Evolutionary conservation across 2,888 invertebrate species (phyloP), one percentile per base, ranked within the genome.

Genomic region (Agrenia bidenticulata): DNA sequence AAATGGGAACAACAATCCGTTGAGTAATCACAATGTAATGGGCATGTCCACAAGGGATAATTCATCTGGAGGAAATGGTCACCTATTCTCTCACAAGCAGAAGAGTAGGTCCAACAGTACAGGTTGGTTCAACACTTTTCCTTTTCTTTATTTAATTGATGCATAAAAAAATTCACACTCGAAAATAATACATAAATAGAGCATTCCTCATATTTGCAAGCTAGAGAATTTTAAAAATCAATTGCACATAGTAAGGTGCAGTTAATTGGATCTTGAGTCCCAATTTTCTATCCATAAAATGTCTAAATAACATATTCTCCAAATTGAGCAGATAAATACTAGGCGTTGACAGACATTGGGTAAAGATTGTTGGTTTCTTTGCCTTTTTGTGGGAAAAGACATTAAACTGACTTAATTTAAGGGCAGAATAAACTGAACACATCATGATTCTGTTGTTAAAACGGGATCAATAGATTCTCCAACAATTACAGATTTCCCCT

Each of bases 321-420:
- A 59, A 65, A 64, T 71, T 71, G 66, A 71, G 39, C 61, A 4
- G 27, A 64, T 66, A 68, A 71, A 71, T 64, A 60, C 59, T 54
- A 67, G 71, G 71, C 71, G 71, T 71, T 71, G 71, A 71, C 61
- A 71, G 45, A 17, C n/a, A 45, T 5, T 45, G 45, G 32, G 32
- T 32, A 32, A 32, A 32, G 32, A 11, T 11, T 32, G 11, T 32
- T 32, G 11, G 15, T 45, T 45, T 45, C 41, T 5, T n/a, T 4
- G 41, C 39, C n/a, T 57, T 57, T 57, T 60, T 60, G 60, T 49
- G 24, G 57, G 41, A 57, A 57, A 57, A 2, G 4, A 4, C 51
- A 51, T 51, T 5, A 26, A 45, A 45, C 45, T 5, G 19, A 55
- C 55, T 27, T 55, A 55, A 5, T 32, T 4, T 55, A 15, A 32